Evolutionary conservation across 2,797 vertebrate genomes (phyloP).

Genomic region (Prionace glauca): DNA sequence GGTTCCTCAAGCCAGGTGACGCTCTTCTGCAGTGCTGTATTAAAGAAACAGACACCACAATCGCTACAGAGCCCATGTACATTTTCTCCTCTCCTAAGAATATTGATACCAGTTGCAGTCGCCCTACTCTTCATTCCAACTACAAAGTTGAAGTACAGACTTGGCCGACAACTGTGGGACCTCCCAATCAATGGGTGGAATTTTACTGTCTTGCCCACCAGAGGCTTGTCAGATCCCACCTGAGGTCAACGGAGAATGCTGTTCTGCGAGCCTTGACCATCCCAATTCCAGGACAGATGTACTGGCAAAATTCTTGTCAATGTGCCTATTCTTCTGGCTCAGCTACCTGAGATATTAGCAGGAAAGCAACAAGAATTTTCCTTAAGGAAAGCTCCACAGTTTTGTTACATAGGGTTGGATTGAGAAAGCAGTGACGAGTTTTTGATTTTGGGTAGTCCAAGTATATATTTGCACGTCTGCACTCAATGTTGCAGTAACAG

Average conservation of each 20-base stretch:
- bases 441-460: background rate
- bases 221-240: no score
- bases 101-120: background rate
- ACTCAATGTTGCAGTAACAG: background rate
- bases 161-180: background rate
- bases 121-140: background rate
- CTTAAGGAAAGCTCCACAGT: background rate
- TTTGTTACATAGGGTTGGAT: background rate
- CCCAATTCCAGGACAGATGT: no score
- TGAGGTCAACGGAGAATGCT: no score
- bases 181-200: background rate
- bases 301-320: background rate
- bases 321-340: background rate
- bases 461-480: background rate
- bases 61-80: no score
- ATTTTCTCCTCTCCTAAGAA: background rate
- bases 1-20: no score
- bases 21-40: no score
- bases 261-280: no score
- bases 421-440: background rate
- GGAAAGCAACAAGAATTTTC: background rate
- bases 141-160: background rate
- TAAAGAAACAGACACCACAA: no score
- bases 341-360: background rate
- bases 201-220: no score